phyloP scores from a whole-genome alignment of 2,113 vertebrate genomes.

The Chionomys nivalis region DNA sequence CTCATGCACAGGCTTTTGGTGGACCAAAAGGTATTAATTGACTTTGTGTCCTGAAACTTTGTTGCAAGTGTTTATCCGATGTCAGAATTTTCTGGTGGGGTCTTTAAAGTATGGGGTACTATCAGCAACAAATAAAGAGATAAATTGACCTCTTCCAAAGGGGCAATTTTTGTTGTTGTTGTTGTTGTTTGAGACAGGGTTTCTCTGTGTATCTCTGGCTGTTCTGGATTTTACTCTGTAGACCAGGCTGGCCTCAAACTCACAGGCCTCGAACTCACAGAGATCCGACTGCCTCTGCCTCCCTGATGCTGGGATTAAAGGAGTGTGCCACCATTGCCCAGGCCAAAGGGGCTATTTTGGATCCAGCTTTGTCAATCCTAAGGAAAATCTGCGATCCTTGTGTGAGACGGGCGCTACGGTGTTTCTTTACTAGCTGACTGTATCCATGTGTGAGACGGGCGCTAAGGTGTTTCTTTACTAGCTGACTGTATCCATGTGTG shows the following conservation, averaged over 20 bases:
- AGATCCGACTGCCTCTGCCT: too few species aligned
- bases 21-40: background rate
- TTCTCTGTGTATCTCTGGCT: too few species aligned
- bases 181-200: too few species aligned
- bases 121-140: background rate
- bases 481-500: background rate
- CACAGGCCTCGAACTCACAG: too few species aligned
- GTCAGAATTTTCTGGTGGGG: background rate
- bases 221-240: too few species aligned
- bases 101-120: background rate
- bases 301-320: too few species aligned
- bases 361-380: constrained; percentile 40
- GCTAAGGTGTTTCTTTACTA: background rate
- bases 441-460: background rate
- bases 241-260: too few species aligned
- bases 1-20: background rate
- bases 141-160: background rate
- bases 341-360: constrained; percentile 36
- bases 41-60: background rate
- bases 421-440: background rate
- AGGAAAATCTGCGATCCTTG: background rate
- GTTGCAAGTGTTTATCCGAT: background rate
- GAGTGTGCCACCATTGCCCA: too few species aligned
- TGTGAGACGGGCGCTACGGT: background rate
- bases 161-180: background rate